Base-by-base conservation (phyloP, 2,113 vertebrate species). In the Sinocyclocheilus grahami region DNA sequence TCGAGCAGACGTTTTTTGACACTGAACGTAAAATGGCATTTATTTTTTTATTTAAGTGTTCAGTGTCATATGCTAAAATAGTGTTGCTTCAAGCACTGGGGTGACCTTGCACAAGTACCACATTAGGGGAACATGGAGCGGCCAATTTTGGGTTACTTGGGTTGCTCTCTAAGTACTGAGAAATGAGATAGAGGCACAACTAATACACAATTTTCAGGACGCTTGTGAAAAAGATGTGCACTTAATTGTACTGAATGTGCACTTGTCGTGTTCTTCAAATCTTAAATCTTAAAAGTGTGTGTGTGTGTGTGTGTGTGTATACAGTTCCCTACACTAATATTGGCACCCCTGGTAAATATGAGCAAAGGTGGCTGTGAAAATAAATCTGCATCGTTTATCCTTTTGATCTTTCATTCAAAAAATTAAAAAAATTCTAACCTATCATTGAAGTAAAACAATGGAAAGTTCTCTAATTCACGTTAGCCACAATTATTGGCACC, bases 41-140 rank as follows among this genome's bases (percentile, higher is more conserved):
- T 46, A 74, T 74, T n/a, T 46, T 33, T 74, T 74, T 74, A 74
- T 74, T 74, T 74, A n/a, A 33, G 71, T 46, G 37, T 74, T 74
- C 20, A n/a, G 71, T 74, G 71, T 74, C 71, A 42, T 5, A n/a
- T 74, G 71, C 71, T 74, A 74, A 74, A 74, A 74, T 74, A 74
- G 37, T n/a, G 37, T 74, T 42, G 71, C 71, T 20, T 74, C 37
- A 5, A 74, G 37, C 71, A 42, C 37, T 1, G 10, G 4, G 71
- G 71, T 74, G 71, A 74, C 71, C 71, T 74, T 74, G 71, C 10
- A 74, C 9, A 37, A 74, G 37, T 74, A 13, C 71, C 20, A n/a
- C 10, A n/a, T 63, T 24, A 42, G 10, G 20, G 20, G 71, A 46
- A n/a, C 71, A 0, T 12, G 10, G 20, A 18, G 9, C 71, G 1